These are phyloP conservation scores for Andrena flavipes DNA, from an alignment of 2,888 invertebrate genomes.

Conservation along the genomic window DNA sequence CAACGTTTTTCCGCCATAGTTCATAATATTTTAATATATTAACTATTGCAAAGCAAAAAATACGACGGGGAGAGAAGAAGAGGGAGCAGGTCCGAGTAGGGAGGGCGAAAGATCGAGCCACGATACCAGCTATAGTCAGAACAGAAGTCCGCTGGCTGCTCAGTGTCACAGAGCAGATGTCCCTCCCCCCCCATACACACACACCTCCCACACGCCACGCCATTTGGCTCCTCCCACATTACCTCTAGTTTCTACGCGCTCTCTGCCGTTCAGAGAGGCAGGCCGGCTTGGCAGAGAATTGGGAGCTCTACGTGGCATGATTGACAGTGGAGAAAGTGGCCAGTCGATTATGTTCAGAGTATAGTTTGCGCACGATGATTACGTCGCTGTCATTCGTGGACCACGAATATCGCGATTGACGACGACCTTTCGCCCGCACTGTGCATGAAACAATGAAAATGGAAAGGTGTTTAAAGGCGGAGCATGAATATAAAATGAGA, in stretches of 20 bases:
- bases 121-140: conserved; percentile 14
- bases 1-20: conserved; percentile 72
- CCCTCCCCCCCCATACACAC: not conserved
- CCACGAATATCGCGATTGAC: not conserved
- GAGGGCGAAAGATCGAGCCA: conserved; percentile 54
- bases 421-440: conserved; percentile 67
- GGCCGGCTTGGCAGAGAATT: not conserved
- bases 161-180: not conserved
- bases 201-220: not conserved
- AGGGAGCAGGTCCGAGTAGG: conserved; percentile 9
- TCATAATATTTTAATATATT: conserved; percentile 78
- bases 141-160: not conserved
- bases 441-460: conserved; percentile 13
- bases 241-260: not conserved
- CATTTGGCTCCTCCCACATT: not conserved
- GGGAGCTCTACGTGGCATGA: not conserved
- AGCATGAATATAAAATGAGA: conserved; percentile 38
- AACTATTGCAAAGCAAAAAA: conserved; percentile 58
- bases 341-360: not conserved
- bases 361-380: not conserved
- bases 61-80: not conserved
- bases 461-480: conserved; percentile 16
- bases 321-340: not conserved
- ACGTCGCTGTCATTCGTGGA: not conserved
- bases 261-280: not conserved